phyloP scores from a whole-genome alignment of 2,888 invertebrate genomes.

The Bugulina stolonifera region DNA sequence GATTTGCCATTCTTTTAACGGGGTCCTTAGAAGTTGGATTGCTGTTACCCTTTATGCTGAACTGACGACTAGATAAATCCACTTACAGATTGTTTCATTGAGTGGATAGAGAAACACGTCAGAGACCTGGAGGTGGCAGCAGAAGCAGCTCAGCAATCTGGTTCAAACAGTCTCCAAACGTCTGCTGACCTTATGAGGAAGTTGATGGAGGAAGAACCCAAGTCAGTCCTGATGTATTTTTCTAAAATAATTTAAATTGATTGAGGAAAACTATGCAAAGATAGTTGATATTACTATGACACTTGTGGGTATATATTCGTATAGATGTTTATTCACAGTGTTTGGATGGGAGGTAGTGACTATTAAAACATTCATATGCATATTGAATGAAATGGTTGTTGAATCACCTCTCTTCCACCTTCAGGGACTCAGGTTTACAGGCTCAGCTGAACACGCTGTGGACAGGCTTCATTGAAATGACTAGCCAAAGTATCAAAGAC shows the following conservation, averaged over 20 bases:
- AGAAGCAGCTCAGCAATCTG: background rate
- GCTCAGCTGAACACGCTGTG: background rate
- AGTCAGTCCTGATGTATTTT: no score
- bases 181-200: background rate
- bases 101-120: background rate
- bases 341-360: no score
- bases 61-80: no score
- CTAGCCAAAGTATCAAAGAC: constrained; percentile 4
- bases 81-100: no score
- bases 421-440: background rate
- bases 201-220: constrained; percentile 2
- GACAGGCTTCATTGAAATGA: constrained; percentile 1
- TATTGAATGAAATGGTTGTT: no score
- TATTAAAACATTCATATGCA: no score
- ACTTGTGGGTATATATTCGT: no score
- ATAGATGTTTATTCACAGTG: no score
- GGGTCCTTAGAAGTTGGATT: no score
- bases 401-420: no score
- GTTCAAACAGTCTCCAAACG: background rate
- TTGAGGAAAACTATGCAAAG: background rate
- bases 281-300: background rate
- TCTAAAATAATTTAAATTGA: background rate
- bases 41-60: no score
- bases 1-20: no score
- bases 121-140: background rate